A percentile compares a stretch with the other conserved stretches of the same genome.
phyloP scores from a whole-genome alignment of 2,888 invertebrate species.

The Drosophila emarginata region DNA sequence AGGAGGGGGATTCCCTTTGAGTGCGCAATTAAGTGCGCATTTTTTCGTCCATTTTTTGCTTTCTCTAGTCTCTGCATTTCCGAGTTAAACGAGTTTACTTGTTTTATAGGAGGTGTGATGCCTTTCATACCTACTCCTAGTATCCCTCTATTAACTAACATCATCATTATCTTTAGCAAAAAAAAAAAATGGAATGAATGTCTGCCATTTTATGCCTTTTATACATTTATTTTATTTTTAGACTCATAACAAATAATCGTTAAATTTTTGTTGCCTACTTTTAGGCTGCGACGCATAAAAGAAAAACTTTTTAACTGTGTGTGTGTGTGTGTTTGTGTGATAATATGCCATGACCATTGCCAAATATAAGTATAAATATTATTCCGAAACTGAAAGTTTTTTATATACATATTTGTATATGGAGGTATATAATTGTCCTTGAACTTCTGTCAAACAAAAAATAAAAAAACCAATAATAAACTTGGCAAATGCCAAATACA shows the following conservation, averaged over 20 bases:
- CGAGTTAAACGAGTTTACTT: constrained; percentile 69
- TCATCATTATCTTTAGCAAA: constrained; percentile 9
- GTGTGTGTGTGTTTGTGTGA: neutral
- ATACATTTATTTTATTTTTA: constrained; percentile 63
- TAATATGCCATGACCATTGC: constrained; percentile 25
- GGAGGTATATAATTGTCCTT: constrained; percentile 59
- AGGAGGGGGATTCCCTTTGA: constrained; percentile 44
- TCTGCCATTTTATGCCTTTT: constrained; percentile 51
- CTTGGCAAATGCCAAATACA: constrained; percentile 58
- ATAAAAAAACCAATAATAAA: neutral
- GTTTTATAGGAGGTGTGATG: constrained; percentile 33
- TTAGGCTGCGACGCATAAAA: constrained; percentile 58
- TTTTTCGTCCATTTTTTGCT: constrained; percentile 25
- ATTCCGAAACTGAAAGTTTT: neutral
- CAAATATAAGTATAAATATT: constrained; percentile 18
- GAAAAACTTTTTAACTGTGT: constrained; percentile 1
- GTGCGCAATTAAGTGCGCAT: constrained; percentile 72
- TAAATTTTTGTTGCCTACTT: constrained; percentile 47
- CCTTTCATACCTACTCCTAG: neutral
- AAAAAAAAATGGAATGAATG: constrained; percentile 30
- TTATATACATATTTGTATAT: neutral
- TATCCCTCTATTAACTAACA: neutral
- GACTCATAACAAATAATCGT: constrained; percentile 40
- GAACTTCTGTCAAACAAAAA: constrained; percentile 52
- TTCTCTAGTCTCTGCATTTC: constrained; percentile 58